These are phyloP conservation scores for Prionailurus bengalensis DNA, from an alignment of 2,113 vertebrate genomes.

Conservation along the genomic window DNA sequence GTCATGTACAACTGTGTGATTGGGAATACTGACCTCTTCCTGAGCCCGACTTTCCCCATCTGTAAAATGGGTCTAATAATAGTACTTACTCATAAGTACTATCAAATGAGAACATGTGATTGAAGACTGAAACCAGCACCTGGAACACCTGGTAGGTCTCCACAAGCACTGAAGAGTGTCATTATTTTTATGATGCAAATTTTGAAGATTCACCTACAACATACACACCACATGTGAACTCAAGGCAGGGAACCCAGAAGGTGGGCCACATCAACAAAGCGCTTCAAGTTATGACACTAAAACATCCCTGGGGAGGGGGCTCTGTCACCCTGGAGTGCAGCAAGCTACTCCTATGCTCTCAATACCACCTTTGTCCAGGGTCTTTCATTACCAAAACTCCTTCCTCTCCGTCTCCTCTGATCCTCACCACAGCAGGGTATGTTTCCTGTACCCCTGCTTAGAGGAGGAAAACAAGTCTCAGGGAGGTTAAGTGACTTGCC, in stretches of 20 bases:
- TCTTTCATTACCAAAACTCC: background rate
- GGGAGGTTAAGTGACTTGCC: slow-evolving; percentile 27
- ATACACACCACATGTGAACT: background rate
- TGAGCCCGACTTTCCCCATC: background rate
- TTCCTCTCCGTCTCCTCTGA: background rate
- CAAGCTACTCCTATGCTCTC: background rate
- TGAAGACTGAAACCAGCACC: background rate
- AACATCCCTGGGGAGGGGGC: background rate
- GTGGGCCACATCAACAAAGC: background rate
- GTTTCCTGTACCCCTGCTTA: background rate
- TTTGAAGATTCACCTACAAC: background rate
- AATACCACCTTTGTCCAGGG: background rate
- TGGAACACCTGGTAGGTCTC: background rate
- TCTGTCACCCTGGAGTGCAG: background rate
- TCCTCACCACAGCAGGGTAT: background rate
- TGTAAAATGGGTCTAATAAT: background rate
- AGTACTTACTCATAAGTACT: background rate
- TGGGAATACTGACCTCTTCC: background rate
- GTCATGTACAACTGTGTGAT: background rate
- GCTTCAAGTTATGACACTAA: background rate
- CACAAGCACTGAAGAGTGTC: background rate
- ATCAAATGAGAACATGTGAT: background rate
- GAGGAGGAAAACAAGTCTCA: background rate
- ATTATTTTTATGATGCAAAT: background rate
- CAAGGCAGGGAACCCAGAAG: background rate